These are phyloP conservation scores for Synergus laeviventris DNA, from an alignment of 2,888 invertebrate genomes.

Conservation along the genomic window DNA sequence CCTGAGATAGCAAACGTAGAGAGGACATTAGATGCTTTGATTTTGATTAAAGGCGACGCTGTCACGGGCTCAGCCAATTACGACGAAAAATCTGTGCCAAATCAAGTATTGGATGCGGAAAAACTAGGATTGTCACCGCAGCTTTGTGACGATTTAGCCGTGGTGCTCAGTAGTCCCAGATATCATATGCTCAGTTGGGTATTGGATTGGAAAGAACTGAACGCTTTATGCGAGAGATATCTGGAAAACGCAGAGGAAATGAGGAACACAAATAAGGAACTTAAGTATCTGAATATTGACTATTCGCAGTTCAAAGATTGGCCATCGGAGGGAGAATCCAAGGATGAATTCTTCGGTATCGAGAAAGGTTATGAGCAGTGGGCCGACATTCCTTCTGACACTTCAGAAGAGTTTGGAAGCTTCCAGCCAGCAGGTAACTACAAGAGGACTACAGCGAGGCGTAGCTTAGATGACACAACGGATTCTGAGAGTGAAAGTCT, in stretches of 20 bases:
- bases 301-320: slow-evolving; percentile 82
- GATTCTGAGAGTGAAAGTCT: slow-evolving; percentile 72
- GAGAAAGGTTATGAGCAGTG: slow-evolving; percentile 80
- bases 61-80: slow-evolving; percentile 80
- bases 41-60: slow-evolving; percentile 78
- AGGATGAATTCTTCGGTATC: slow-evolving; percentile 80
- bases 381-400: slow-evolving; percentile 70
- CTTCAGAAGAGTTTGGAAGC: slow-evolving; percentile 69
- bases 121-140: slow-evolving; percentile 82
- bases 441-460: slow-evolving; percentile 65
- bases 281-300: slow-evolving; percentile 86
- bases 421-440: slow-evolving; percentile 68
- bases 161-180: slow-evolving; percentile 83
- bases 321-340: slow-evolving; percentile 79
- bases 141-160: slow-evolving; percentile 84
- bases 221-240: slow-evolving; percentile 79
- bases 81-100: slow-evolving; percentile 81
- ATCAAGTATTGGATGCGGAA: slow-evolving; percentile 80
- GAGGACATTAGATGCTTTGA: slow-evolving; percentile 76
- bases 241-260: slow-evolving; percentile 80
- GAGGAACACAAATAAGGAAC: slow-evolving; percentile 82
- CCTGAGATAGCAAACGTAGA: slow-evolving; percentile 73
- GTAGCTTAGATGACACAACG: slow-evolving; percentile 69
- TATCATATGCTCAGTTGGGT: slow-evolving; percentile 86
- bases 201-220: slow-evolving; percentile 79